A percentile compares a stretch with the other conserved stretches of the same genome.
These are phyloP conservation scores for Buathra laborator DNA, from an alignment of 2,888 invertebrate species.

Conservation along the genomic window DNA sequence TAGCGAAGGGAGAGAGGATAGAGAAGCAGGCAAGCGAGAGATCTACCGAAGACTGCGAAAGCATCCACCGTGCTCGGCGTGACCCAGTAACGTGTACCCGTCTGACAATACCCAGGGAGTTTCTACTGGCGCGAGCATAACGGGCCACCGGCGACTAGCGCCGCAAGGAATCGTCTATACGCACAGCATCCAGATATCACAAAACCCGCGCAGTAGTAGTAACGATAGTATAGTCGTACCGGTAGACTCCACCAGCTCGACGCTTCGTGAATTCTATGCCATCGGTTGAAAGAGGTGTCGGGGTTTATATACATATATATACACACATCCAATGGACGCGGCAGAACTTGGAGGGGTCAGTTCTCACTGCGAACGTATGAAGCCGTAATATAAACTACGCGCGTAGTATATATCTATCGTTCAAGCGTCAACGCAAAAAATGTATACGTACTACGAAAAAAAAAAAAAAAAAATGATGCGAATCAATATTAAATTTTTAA, in stretches of 20 bases:
- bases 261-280: neutral
- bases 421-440: too few species aligned
- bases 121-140: slow-evolving; percentile 47
- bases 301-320: neutral
- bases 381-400: neutral
- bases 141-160: slow-evolving; percentile 8
- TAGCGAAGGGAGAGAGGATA: neutral
- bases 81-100: slow-evolving; percentile 60
- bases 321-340: slow-evolving; percentile 23
- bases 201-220: slow-evolving; percentile 47
- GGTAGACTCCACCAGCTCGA: neutral
- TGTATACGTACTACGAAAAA: neutral
- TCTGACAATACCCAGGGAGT: slow-evolving; percentile 66
- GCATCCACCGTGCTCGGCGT: slow-evolving; percentile 14
- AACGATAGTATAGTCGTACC: slow-evolving; percentile 47
- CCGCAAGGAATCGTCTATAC: slow-evolving; percentile 18
- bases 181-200: slow-evolving; percentile 19
- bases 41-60: slow-evolving; percentile 6
- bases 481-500: too few species aligned
- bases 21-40: neutral
- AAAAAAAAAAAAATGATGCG: neutral
- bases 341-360: slow-evolving; percentile 63
- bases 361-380: slow-evolving; percentile 48
- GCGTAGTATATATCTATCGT: neutral
- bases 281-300: neutral